These are phyloP conservation scores for Helarctos malayanus DNA, from an alignment of 2,797 vertebrate species.

Conservation along the genomic window DNA sequence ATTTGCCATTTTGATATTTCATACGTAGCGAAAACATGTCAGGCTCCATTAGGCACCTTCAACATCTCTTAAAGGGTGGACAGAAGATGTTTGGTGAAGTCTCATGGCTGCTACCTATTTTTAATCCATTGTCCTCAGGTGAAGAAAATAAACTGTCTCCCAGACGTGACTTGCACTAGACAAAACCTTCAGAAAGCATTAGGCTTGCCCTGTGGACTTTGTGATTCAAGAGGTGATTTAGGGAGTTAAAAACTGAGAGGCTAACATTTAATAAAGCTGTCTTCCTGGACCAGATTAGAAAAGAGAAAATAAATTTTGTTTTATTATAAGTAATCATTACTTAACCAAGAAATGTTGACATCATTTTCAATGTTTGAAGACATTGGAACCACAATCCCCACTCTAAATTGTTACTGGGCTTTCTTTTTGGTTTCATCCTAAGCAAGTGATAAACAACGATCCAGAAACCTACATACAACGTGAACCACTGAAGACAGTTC, in stretches of 20 bases:
- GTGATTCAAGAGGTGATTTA: conserved; percentile 15
- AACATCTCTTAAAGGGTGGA: conserved; percentile 48
- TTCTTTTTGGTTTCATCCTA: conserved; percentile 19
- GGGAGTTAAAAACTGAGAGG: conserved; percentile 17
- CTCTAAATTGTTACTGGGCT: background rate
- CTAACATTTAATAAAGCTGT: conserved; percentile 12
- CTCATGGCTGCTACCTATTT: background rate
- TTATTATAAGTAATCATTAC: conserved; percentile 32
- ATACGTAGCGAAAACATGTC: conserved; percentile 66
- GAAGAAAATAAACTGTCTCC: conserved; percentile 43
- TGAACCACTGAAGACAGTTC: background rate
- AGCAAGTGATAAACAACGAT: background rate
- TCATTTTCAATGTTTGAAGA: conserved; percentile 21
- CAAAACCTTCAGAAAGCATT: conserved; percentile 33
- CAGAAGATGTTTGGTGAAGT: background rate
- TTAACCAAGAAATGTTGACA: conserved; percentile 19
- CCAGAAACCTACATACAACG: background rate
- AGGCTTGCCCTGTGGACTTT: background rate
- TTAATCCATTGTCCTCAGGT: conserved; percentile 20
- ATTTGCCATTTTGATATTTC: conserved; percentile 72
- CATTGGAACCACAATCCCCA: background rate
- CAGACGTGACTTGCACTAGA: background rate
- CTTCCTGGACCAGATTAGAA: conserved; percentile 12
- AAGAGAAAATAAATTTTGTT: background rate
- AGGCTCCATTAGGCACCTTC: conserved; percentile 63